These are phyloP conservation scores for Aphyosemion australe DNA, from an alignment of 2,113 vertebrate species.

Conservation along the genomic window DNA sequence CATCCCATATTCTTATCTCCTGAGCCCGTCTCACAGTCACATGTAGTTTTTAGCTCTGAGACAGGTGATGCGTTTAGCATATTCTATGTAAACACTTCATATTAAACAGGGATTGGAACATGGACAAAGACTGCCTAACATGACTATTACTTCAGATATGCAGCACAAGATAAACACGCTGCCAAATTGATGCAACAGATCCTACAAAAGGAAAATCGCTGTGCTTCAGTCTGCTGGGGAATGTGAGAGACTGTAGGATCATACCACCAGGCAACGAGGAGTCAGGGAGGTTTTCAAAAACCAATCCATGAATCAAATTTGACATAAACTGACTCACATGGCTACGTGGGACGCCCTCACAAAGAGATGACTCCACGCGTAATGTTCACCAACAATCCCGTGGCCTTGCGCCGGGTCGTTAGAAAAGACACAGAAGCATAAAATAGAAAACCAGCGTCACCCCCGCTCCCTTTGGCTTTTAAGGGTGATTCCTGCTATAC, in stretches of 20 bases:
- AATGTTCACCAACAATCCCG: conserved; percentile 29
- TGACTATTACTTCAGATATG: not conserved
- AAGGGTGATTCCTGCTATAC: conserved; percentile 51
- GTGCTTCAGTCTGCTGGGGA: not conserved
- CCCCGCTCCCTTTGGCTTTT: conserved; percentile 51
- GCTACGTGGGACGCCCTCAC: conserved; percentile 34
- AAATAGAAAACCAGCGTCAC: conserved; percentile 48
- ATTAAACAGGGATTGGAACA: conserved; percentile 2
- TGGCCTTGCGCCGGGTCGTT: conserved; percentile 34
- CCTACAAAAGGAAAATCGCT: not conserved
- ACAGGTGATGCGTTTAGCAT: not conserved
- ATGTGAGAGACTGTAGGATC: conserved; percentile 20
- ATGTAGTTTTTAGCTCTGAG: not conserved
- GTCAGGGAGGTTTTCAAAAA: conserved; percentile 17
- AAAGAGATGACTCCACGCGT: conserved; percentile 32
- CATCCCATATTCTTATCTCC: not conserved
- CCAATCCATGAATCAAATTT: conserved; percentile 12
- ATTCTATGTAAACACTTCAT: not conserved
- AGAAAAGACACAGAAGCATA: conserved; percentile 33
- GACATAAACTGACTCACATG: conserved; percentile 33
- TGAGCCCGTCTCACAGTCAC: not conserved
- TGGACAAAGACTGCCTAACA: conserved; percentile 10
- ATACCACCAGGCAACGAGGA: conserved; percentile 19
- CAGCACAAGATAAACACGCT: conserved; percentile 5
- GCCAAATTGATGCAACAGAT: conserved; percentile 1